These are phyloP conservation scores for Terrapene triunguis DNA, from an alignment of 2,113 vertebrate species.

Conservation along the genomic window DNA sequence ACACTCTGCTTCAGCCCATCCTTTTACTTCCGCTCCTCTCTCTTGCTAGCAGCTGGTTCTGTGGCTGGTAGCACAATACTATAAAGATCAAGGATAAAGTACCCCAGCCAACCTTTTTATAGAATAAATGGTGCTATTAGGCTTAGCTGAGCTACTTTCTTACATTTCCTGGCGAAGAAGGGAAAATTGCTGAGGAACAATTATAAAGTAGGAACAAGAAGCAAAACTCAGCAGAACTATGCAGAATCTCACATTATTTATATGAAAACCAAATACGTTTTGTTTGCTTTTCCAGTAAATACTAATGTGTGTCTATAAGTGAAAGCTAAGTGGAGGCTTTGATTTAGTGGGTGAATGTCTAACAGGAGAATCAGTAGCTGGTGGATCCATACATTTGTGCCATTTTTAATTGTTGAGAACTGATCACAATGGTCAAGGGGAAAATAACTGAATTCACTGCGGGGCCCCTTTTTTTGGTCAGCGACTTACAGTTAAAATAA, in stretches of 20 bases:
- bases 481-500: constrained; percentile 24
- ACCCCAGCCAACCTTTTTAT: not conserved
- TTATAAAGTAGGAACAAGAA: not conserved
- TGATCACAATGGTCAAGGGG: constrained; percentile 30
- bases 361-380: constrained; percentile 1
- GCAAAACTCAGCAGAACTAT: not conserved
- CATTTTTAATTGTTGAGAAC: constrained; percentile 22
- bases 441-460: constrained; percentile 36
- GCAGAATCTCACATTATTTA: constrained; percentile 14
- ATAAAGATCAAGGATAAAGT: not conserved
- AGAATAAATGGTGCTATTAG: not conserved
- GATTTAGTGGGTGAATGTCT: constrained; percentile 36
- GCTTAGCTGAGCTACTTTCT: constrained; percentile 25
- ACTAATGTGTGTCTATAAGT: not conserved
- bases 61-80: not conserved
- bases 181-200: not conserved
- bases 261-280: not conserved
- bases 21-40: not conserved
- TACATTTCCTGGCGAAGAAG: not conserved
- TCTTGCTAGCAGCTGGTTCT: not conserved
- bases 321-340: not conserved
- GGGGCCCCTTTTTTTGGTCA: constrained; percentile 43
- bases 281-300: constrained; percentile 14
- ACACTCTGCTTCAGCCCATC: not conserved
- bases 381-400: constrained; percentile 36